phyloP scores from a whole-genome alignment of 2,888 invertebrate genomes.

The Therioaphis trifolii region DNA sequence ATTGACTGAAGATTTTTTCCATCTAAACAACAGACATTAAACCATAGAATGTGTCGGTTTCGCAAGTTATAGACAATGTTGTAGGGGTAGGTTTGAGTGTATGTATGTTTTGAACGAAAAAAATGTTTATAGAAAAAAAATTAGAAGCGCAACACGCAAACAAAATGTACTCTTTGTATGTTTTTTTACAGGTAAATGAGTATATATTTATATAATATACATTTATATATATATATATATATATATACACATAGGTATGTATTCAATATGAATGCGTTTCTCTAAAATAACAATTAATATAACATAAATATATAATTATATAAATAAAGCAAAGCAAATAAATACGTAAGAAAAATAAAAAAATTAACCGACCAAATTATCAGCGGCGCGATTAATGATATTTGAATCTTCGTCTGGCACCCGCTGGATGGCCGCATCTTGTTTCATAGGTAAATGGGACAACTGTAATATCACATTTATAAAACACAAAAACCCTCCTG shows the following conservation, averaged over 20 bases:
- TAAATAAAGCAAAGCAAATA: constrained; percentile 41
- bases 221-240: too few species aligned
- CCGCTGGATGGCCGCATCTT: constrained; percentile 13
- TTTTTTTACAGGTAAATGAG: too few species aligned
- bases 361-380: constrained; percentile 54
- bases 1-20: constrained; percentile 93
- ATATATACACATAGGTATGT: too few species aligned
- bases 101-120: neutral
- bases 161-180: constrained; percentile 25
- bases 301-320: neutral
- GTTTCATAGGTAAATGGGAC: constrained; percentile 54
- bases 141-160: constrained; percentile 22
- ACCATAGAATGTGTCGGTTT: neutral
- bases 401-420: constrained; percentile 33
- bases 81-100: neutral
- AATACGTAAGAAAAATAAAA: constrained; percentile 19
- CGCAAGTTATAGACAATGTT: neutral
- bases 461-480: constrained; percentile 55
- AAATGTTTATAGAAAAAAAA: constrained; percentile 18
- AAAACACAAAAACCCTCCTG: constrained; percentile 1
- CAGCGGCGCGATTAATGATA: constrained; percentile 40
- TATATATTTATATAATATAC: too few species aligned
- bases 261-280: too few species aligned
- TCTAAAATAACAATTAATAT: too few species aligned
- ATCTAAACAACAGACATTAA: constrained; percentile 73